These are phyloP conservation scores for Drosophila tanythrix DNA, from an alignment of 2,888 invertebrate species.

Conservation along the genomic window DNA sequence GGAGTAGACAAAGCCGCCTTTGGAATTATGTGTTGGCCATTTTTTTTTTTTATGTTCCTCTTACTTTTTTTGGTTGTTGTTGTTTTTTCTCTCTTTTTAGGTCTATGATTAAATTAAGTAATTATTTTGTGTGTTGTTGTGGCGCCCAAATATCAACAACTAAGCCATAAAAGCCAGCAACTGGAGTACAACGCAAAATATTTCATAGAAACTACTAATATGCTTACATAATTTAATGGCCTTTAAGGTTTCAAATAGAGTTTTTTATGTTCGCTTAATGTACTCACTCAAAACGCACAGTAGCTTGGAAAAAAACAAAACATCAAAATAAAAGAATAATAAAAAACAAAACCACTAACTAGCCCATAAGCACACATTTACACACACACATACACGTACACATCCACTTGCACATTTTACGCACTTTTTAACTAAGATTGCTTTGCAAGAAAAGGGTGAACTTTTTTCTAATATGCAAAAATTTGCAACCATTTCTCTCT, in stretches of 20 bases:
- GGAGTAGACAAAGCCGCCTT: constrained; percentile 30
- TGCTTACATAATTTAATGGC: constrained; percentile 47
- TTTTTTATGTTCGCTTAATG: constrained; percentile 27
- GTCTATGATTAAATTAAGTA: constrained; percentile 78
- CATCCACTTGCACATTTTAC: constrained; percentile 17
- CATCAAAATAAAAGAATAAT: neutral
- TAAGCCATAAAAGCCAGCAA: constrained; percentile 2
- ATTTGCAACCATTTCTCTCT: constrained; percentile 34
- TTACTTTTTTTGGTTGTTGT: constrained; percentile 14
- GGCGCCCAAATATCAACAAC: constrained; percentile 43
- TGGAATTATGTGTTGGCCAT: constrained; percentile 47
- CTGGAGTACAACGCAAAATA: constrained; percentile 10
- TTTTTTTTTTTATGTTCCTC: constrained; percentile 31
- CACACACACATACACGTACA: constrained; percentile 17
- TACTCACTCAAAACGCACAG: constrained; percentile 59
- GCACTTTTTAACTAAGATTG: constrained; percentile 30
- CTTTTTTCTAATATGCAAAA: constrained; percentile 66
- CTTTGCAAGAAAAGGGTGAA: constrained; percentile 31
- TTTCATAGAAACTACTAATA: constrained; percentile 26
- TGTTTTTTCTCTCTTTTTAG: constrained; percentile 27
- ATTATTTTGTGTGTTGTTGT: constrained; percentile 65
- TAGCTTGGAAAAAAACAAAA: constrained; percentile 36
- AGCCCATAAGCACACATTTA: constrained; percentile 18
- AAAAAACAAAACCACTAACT: constrained; percentile 55
- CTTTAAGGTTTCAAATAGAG: constrained; percentile 21